These are phyloP conservation scores for Passer domesticus DNA, from an alignment of 2,113 vertebrate genomes.

Conservation along the genomic window DNA sequence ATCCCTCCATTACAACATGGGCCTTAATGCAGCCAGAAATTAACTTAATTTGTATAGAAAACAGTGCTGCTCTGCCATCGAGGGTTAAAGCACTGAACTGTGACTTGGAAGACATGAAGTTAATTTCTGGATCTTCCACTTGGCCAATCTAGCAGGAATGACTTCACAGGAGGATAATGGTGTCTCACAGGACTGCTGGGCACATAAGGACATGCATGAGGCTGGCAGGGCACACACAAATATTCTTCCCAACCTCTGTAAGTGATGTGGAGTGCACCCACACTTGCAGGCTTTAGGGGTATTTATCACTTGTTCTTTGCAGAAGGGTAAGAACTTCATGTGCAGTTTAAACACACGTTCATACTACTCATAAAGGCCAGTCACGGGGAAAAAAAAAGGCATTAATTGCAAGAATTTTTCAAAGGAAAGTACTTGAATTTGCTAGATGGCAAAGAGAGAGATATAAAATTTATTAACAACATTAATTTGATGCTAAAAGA, in stretches of 20 bases:
- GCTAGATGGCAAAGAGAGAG: not conserved
- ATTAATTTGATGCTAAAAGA: not conserved
- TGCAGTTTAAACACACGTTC: not conserved
- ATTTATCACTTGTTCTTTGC: not conserved
- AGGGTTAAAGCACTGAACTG: slow-evolving; percentile 9
- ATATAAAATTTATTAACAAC: not conserved
- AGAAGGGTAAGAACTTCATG: not conserved
- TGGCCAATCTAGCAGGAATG: not conserved
- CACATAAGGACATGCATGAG: fast-evolving
- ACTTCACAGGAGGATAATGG: not conserved
- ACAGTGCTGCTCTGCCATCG: not conserved
- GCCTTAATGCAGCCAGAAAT: slow-evolving; percentile 3
- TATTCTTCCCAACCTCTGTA: fast-evolving
- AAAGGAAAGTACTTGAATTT: not conserved
- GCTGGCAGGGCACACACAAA: not conserved
- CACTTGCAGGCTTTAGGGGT: not conserved
- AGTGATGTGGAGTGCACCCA: no score
- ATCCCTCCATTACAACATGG: not conserved
- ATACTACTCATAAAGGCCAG: not conserved
- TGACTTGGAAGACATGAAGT: not conserved
- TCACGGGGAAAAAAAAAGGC: not conserved
- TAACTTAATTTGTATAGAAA: slow-evolving; percentile 21
- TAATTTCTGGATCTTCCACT: not conserved
- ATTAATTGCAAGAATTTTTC: not conserved
- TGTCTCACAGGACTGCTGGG: fast-evolving